Evolutionary conservation across 2,888 invertebrate genomes (phyloP).

Genomic region (Andrena flavipes): DNA sequence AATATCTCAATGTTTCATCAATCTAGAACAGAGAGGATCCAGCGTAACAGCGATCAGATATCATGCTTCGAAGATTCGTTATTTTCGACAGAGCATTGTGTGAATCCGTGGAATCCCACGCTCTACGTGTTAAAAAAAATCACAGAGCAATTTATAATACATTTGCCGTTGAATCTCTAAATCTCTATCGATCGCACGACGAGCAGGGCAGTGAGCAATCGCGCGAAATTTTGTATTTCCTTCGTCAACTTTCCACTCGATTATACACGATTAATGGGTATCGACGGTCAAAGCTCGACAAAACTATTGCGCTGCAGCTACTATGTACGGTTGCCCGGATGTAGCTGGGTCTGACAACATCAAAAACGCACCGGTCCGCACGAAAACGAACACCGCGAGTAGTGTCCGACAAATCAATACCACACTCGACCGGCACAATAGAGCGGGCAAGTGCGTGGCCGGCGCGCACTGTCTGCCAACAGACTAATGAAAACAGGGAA

Average conservation of each 20-base stretch:
- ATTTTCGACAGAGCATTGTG: too few relatives aligned
- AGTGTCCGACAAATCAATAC: slow-evolving; percentile 65
- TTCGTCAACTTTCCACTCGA: background rate
- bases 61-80: too few relatives aligned
- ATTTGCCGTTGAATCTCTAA: too few relatives aligned
- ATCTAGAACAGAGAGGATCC: too few relatives aligned
- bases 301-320: slow-evolving; percentile 37
- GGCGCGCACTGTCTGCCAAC: slow-evolving; percentile 41
- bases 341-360: slow-evolving; percentile 32
- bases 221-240: slow-evolving; percentile 1
- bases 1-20: too few relatives aligned
- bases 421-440: slow-evolving; percentile 59
- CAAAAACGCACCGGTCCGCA: slow-evolving; percentile 57
- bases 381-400: slow-evolving; percentile 47
- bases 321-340: background rate
- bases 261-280: slow-evolving; percentile 16
- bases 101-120: too few relatives aligned
- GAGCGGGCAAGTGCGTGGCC: slow-evolving; percentile 53
- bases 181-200: too few relatives aligned
- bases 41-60: too few relatives aligned
- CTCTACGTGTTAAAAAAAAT: too few relatives aligned
- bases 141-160: too few relatives aligned
- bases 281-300: slow-evolving; percentile 28
- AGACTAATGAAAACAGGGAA: slow-evolving; percentile 63
- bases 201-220: slow-evolving; percentile 2